Conservation (phyloP, 2,113 vertebrate species). For the Probosciger aterrimus region DNA sequence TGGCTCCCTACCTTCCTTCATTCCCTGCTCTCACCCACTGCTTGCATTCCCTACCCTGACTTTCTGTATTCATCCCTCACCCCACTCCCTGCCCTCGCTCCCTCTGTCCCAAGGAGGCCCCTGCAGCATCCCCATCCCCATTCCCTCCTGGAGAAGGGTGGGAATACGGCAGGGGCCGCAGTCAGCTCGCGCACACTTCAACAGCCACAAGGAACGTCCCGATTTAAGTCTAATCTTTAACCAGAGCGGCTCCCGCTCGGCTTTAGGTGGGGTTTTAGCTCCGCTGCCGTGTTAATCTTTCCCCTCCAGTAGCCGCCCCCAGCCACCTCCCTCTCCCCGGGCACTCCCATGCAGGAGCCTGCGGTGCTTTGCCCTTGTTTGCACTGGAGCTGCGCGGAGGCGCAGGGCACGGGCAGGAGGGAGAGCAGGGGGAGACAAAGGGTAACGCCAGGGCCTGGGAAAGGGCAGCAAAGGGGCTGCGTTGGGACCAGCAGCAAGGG, state of each 20-base stretch:
- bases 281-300: constrained; percentile 3
- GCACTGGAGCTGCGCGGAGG: not conserved
- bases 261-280: not conserved
- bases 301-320: not conserved
- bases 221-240: not conserved
- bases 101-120: not conserved
- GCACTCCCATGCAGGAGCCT: not conserved
- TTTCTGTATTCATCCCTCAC: not conserved
- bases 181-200: fast-evolving
- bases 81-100: not conserved
- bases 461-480: not conserved
- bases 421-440: not conserved
- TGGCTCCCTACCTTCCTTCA: not conserved
- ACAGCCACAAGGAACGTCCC: fast-evolving
- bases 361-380: not conserved
- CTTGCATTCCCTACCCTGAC: not conserved
- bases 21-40: not conserved
- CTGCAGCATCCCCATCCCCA: not conserved
- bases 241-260: not conserved
- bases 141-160: not conserved
- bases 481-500: not conserved
- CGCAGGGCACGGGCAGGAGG: not conserved
- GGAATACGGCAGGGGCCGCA: not conserved
- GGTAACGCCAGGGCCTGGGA: not conserved
- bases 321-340: not conserved